Evolutionary conservation across 2,888 invertebrate genomes (phyloP), one percentile per base, ranked within the genome.

Genomic region (Athrips mouffetella): DNA sequence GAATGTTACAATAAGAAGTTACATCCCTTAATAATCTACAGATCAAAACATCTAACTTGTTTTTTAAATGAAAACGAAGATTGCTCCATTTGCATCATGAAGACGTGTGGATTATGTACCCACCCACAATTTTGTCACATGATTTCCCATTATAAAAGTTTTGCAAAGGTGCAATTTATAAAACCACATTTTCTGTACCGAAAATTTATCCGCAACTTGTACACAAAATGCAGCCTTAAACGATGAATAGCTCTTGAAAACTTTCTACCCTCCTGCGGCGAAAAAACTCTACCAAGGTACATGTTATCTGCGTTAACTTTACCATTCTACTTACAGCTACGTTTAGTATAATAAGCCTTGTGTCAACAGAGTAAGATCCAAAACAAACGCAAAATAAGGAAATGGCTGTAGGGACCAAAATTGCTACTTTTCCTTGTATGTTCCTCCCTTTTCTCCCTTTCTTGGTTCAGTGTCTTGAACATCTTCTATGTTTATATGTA

Each of bases 391-490:
- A 65, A 56, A 59, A 55, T 53, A 52, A 51, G 51, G 57, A 63
- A 63, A 70, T 75, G 67, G 67, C 40, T 60, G 63, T 70, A 65
- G 63, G 68, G 73, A 71, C 69, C 69, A 65, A 76, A 81, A 82
- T 83, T 82, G 82, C 76, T 79, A 79, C 78, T 79, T 79, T 77
- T 68, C 69, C 15, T 1, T 18, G 8, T 5, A 20, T 3, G 20
- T 3, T 6, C n/a, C 1, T 1, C 21, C n/a, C 21, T 76, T 75
- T 73, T 65, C 63, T 66, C 70, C 68, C 70, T 73, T 77, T 73
- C 71, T 73, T 71, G 74, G 45, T 52, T 48, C 62, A 60, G 13
- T 8, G 13, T 40, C 21, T 37, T n/a, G n/a, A n/a, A n/a, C n/a
- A n/a, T n/a, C n/a, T n/a, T n/a, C n/a, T n/a, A n/a, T n/a, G n/a